Evolutionary conservation across 2,888 invertebrate species (phyloP).

Genomic region (Opisthograptis luteolata): DNA sequence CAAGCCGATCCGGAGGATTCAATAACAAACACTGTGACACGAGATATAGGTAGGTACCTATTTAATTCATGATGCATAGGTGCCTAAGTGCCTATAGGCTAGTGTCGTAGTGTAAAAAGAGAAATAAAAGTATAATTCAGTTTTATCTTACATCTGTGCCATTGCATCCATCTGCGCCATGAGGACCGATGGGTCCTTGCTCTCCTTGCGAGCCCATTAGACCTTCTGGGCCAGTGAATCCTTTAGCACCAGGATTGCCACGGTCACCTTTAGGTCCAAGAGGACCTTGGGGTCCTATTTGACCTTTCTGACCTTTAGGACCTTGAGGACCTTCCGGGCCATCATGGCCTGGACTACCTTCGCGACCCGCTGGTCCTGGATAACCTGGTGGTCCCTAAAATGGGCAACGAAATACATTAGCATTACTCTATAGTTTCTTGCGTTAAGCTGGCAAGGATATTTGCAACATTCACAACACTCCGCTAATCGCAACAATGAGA

Average conservation of each 20-base stretch:
- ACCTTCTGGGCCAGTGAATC: conserved; percentile 94
- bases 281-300: conserved; percentile 91
- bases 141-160: conserved; percentile 93
- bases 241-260: conserved; percentile 94
- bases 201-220: conserved; percentile 88
- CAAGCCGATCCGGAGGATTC: too few species aligned
- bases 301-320: conserved; percentile 95
- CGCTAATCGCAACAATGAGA: too few species aligned
- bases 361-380: conserved; percentile 88
- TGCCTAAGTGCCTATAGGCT: too few species aligned
- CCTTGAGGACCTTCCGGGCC: conserved; percentile 94
- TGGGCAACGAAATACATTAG: background rate
- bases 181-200: conserved; percentile 89
- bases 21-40: too few species aligned
- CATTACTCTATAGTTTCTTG: background rate
- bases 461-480: too few species aligned
- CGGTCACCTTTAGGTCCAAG: conserved; percentile 93
- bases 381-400: conserved; percentile 89
- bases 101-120: too few species aligned
- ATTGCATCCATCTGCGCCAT: conserved; percentile 97
- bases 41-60: too few species aligned
- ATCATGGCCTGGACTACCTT: conserved; percentile 91
- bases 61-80: too few species aligned
- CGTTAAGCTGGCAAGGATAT: too few species aligned
- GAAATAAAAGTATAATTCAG: too few species aligned